A percentile compares a stretch with the other conserved stretches of the same genome.
Conservation (phyloP, 2,797 vertebrate genomes). For the Sarcophilus harrisii region DNA sequence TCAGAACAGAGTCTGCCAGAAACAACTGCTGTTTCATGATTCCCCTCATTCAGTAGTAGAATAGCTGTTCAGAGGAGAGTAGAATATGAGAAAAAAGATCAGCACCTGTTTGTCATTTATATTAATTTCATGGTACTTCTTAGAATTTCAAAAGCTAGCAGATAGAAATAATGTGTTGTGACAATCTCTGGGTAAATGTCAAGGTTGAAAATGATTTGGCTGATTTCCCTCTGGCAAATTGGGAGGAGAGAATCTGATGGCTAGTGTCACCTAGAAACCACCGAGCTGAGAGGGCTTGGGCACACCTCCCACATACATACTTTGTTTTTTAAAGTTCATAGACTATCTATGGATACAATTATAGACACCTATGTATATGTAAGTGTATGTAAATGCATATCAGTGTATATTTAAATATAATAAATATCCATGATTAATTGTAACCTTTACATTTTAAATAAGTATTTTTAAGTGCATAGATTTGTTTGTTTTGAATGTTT, state of each 20-base stretch:
- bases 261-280: neutral
- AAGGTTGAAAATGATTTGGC: neutral
- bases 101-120: conserved; percentile 41
- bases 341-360: too few relatives aligned
- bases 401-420: too few relatives aligned
- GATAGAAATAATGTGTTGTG: conserved; percentile 58
- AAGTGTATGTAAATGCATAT: too few relatives aligned
- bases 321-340: neutral
- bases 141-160: conserved; percentile 59
- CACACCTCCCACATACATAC: neutral
- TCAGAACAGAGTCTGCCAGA: conserved; percentile 4
- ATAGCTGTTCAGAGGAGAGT: conserved; percentile 2
- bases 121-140: conserved; percentile 44
- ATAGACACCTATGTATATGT: too few relatives aligned
- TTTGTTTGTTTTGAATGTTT: neutral
- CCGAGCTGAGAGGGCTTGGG: neutral
- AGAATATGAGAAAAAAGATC: neutral
- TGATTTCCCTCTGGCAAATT: neutral
- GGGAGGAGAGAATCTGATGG: neutral
- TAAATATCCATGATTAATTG: too few relatives aligned
- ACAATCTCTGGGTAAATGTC: conserved; percentile 64
- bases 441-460: too few relatives aligned
- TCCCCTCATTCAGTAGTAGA: neutral
- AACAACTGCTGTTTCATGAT: neutral
- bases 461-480: neutral